phyloP scores from a whole-genome alignment of 2,888 invertebrate genomes.

The Elegia similella region DNA sequence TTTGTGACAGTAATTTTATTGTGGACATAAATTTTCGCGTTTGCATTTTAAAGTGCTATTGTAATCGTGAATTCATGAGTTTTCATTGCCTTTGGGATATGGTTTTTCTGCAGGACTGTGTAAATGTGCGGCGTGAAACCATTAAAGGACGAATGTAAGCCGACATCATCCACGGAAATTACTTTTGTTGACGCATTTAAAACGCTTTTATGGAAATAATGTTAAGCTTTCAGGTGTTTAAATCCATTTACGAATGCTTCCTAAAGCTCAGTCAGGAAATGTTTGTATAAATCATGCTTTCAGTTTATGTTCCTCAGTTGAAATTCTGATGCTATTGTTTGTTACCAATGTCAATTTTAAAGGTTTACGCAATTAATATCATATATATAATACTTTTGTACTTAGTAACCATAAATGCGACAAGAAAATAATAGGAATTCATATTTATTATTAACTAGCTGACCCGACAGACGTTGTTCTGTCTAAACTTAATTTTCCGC shows the following conservation, averaged over 20 bases:
- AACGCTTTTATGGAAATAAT: background rate
- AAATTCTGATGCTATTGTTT: too few species aligned
- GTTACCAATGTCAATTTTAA: too few species aligned
- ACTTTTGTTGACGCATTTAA: background rate
- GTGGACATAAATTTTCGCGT: background rate
- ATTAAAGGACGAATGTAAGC: background rate
- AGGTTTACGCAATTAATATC: too few species aligned
- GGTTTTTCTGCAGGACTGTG: background rate
- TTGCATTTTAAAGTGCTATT: background rate
- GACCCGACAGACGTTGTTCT: too few species aligned
- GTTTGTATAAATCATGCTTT: background rate
- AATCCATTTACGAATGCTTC: background rate
- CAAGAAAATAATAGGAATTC: too few species aligned
- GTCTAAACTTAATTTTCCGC: too few species aligned
- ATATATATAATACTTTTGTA: too few species aligned
- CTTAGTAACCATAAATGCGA: too few species aligned
- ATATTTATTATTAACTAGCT: too few species aligned
- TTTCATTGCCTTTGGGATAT: background rate
- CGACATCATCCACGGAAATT: background rate
- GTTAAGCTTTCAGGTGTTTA: background rate
- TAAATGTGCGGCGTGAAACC: background rate
- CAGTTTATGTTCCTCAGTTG: background rate
- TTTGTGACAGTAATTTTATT: conserved; percentile 12
- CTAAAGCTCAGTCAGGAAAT: background rate
- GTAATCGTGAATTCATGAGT: conserved; percentile 5